Percentiles rank a stretch among this genome's conserved stretches.
Evolutionary conservation across 35 echinoderm and acorn worm species (phyloP).

Genomic region (Heliocidaris tuberculata): DNA sequence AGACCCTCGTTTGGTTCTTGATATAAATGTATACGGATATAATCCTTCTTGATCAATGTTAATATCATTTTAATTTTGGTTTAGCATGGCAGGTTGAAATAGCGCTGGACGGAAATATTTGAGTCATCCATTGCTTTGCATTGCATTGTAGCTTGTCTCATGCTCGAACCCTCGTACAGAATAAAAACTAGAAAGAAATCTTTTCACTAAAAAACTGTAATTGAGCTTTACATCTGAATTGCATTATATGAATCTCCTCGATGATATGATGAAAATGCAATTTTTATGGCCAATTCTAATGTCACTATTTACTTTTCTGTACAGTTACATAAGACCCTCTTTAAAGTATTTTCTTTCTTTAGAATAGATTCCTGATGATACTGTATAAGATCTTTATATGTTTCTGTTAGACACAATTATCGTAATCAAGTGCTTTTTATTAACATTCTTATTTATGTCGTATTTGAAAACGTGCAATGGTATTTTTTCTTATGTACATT

Average conservation of each 20-base stretch:
- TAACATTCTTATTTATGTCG: neutral
- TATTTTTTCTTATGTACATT: neutral
- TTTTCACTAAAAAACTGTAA: neutral
- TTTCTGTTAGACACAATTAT: neutral
- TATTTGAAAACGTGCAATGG: neutral
- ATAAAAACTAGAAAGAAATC: neutral
- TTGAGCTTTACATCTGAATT: neutral
- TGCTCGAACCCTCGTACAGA: neutral
- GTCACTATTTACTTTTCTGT: neutral
- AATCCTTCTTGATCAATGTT: neutral
- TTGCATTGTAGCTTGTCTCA: neutral
- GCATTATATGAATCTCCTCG: neutral
- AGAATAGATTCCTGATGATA: neutral
- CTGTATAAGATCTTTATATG: neutral
- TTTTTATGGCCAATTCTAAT: neutral
- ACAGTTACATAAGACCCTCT: too few species aligned
- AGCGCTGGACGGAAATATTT: neutral
- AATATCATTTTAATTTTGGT: neutral
- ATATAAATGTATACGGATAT: neutral
- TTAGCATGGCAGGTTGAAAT: neutral
- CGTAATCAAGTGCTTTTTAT: neutral
- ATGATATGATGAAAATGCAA: neutral
- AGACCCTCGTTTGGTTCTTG: neutral
- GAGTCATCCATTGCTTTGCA: neutral
- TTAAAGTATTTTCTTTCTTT: neutral